phyloP scores from a whole-genome alignment of 2,113 vertebrate genomes.

The Eubucco bourcierii region DNA sequence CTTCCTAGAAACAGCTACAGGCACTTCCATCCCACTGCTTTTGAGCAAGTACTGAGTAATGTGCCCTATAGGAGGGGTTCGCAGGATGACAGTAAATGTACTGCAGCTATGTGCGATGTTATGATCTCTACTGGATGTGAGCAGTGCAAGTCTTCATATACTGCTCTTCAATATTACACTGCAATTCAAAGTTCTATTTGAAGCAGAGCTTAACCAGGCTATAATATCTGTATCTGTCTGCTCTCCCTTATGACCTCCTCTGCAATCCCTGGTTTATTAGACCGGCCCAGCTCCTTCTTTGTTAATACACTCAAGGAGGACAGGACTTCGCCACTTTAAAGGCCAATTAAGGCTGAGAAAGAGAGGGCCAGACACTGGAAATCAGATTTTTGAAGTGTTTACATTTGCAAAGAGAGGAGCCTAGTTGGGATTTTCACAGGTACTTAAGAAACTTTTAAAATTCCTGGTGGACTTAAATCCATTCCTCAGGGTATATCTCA shows the following conservation, averaged over 20 bases:
- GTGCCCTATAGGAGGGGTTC: rapidly evolving
- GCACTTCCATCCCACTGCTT: background rate
- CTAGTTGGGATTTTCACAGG: background rate
- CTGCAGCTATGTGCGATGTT: background rate
- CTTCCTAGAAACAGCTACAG: background rate
- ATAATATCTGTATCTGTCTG: background rate
- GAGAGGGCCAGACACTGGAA: background rate
- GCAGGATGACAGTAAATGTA: background rate
- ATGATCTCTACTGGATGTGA: background rate
- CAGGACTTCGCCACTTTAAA: background rate
- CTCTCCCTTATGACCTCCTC: background rate
- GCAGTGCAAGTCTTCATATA: background rate
- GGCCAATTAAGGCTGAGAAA: background rate
- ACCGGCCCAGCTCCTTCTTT: background rate
- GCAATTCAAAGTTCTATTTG: background rate
- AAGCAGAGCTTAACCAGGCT: background rate
- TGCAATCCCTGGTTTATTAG: background rate
- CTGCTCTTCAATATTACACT: background rate
- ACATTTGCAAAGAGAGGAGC: background rate
- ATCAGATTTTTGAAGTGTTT: background rate
- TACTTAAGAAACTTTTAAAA: background rate
- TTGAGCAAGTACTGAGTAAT: background rate
- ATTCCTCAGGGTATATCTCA: background rate
- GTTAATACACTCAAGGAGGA: background rate
- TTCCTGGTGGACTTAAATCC: background rate